Conservation (phyloP, 2,797 vertebrate species). For the Naso thynnoides region DNA sequence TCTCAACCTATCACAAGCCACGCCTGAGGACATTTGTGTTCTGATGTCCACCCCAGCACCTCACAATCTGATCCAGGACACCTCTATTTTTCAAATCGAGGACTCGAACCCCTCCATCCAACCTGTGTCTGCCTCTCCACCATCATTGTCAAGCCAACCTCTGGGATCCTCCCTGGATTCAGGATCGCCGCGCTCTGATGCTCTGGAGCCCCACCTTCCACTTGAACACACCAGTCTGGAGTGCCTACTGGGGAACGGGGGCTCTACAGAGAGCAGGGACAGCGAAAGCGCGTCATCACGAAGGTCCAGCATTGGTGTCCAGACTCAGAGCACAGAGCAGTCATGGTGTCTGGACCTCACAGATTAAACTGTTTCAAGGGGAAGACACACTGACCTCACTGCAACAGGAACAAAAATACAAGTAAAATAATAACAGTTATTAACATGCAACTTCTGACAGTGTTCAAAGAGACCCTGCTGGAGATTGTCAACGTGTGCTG, state of each 20-base stretch:
- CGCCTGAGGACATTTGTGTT: slow-evolving; percentile 56
- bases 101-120: slow-evolving; percentile 54
- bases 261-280: slow-evolving; percentile 79
- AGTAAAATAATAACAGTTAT: background rate
- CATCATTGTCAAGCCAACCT: slow-evolving; percentile 33
- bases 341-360: slow-evolving; percentile 85
- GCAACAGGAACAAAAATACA: slow-evolving; percentile 1
- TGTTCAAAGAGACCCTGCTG: slow-evolving; percentile 67
- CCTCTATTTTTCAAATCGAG: slow-evolving; percentile 61
- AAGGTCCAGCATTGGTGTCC: slow-evolving; percentile 77
- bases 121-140: slow-evolving; percentile 50
- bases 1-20: slow-evolving; percentile 41
- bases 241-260: slow-evolving; percentile 79
- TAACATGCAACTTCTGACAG: slow-evolving; percentile 55
- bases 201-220: slow-evolving; percentile 42
- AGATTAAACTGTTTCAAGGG: slow-evolving; percentile 66
- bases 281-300: slow-evolving; percentile 77
- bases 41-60: slow-evolving; percentile 34
- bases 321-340: slow-evolving; percentile 84
- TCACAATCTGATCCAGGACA: slow-evolving; percentile 60
- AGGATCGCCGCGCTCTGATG: slow-evolving; percentile 47
- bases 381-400: background rate
- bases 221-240: slow-evolving; percentile 82
- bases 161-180: slow-evolving; percentile 68
- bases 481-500: slow-evolving; percentile 53